Base-by-base conservation (phyloP, 30 jellyfish, hydroid and myxozoan species). In the Morbakka virulenta region DNA sequence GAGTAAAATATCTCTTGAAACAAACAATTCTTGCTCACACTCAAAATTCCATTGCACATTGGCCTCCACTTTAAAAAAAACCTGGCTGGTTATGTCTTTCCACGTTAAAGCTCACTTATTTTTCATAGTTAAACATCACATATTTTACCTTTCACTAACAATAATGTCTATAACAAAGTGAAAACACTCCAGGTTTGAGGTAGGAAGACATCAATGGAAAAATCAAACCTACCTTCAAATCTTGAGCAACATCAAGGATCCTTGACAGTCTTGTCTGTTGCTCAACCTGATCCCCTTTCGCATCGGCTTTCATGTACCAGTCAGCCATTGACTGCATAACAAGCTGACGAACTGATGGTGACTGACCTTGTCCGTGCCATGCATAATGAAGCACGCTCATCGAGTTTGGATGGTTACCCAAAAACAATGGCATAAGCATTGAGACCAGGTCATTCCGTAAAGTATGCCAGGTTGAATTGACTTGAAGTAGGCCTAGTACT, bases 311-410 rank as follows among this genome's bases (percentile, higher is more conserved):
- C 20, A 72, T 63, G 89, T 89, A 89, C 96, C 95, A 83, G 67
- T 89, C 97, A 1, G 97, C 94, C 97, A 89, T 89, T 4, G 96
- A 86, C 53, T 83, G 97, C 90, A 89, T 84, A 23, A 89, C 97
- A 33, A 89, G 83, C 32, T 83, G 97, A 22, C 97, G 94, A 28
- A 89, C 79, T 13, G 97, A 70, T 25, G 88, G 90, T 25, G 94
- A 76, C 67, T 89, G 97, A 23, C 96, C 95, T 95, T 89, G 97
- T 61, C 97, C 97, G 77, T 89, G 95, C 97, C 97, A 89, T 13
- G 96, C 95, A 63, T 89, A 89, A 52, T 89, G 97, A 41, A 89
- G 72, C 48, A 89, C 96, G 57, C 97, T 82, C 97, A 89, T 89
- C 48, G 97, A 83, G 62, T 89, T 89, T 21, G 95, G 97, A 79